Percentiles rank a stretch among this genome's conserved stretches.
Conservation (phyloP, 2,888 invertebrate species). For the Callimorpha dominula region DNA sequence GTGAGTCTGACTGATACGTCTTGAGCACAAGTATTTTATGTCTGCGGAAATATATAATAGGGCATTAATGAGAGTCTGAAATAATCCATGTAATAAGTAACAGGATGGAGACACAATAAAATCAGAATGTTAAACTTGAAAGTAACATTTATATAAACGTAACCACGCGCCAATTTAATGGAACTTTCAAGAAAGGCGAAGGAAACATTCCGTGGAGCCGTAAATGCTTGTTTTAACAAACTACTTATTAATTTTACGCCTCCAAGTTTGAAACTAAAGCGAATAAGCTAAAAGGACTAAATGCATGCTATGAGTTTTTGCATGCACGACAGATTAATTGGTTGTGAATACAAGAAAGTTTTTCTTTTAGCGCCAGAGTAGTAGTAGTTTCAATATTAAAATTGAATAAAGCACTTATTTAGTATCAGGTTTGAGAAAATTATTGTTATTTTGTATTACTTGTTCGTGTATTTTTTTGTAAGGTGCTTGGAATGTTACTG, state of each 20-base stretch:
- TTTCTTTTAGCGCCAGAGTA: neutral
- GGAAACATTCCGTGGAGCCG: constrained; percentile 18
- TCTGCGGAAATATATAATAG: too few species aligned
- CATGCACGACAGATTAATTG: constrained; percentile 3
- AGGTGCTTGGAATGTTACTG: too few species aligned
- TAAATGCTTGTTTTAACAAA: constrained; percentile 10
- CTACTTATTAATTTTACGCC: constrained; percentile 19
- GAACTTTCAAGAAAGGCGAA: constrained; percentile 17
- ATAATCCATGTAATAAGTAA: neutral
- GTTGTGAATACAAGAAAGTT: neutral
- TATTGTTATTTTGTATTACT: neutral
- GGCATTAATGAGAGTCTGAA: neutral
- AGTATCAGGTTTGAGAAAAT: neutral
- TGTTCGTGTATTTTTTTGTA: too few species aligned
- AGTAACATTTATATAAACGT: neutral
- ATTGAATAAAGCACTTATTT: neutral
- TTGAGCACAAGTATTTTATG: too few species aligned
- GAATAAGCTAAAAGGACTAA: constrained; percentile 15
- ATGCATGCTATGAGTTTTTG: constrained; percentile 18
- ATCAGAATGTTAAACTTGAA: neutral
- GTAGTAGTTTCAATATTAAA: neutral
- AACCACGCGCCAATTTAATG: neutral
- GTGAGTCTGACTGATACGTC: too few species aligned
- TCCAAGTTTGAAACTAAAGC: constrained; percentile 24
- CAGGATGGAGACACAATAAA: neutral